phyloP scores from a whole-genome alignment of 92 coral and sea anemone genomes.

The Epizoanthus illoricatus region DNA sequence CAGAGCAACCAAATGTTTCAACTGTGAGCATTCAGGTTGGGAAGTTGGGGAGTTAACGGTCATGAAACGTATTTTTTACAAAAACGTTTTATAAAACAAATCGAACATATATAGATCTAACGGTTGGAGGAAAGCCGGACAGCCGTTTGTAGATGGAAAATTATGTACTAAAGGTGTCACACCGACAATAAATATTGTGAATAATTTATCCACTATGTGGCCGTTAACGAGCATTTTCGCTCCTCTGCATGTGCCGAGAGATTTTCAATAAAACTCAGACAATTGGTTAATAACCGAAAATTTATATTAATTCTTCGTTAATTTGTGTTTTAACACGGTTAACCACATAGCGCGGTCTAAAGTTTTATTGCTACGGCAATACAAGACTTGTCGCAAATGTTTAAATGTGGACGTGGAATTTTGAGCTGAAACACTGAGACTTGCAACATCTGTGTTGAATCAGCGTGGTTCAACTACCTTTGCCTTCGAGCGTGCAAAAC shows the following conservation, averaged over 20 bases:
- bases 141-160: background rate
- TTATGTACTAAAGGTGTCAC: background rate
- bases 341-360: conserved; percentile 21
- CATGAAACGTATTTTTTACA: too few species aligned
- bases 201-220: conserved; percentile 14
- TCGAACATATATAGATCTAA: background rate
- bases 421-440: background rate
- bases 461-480: background rate
- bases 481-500: background rate
- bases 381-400: conserved; percentile 1
- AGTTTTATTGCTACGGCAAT: conserved; percentile 24
- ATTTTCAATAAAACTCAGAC: conserved; percentile 16
- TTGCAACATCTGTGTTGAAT: background rate
- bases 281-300: conserved; percentile 36
- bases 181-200: background rate
- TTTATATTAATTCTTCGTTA: conserved; percentile 33
- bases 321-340: conserved; percentile 30
- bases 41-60: too few species aligned
- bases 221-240: conserved; percentile 35
- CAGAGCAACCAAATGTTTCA: background rate
- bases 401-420: background rate
- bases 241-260: conserved; percentile 34
- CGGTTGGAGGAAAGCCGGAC: background rate
- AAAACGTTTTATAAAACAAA: background rate
- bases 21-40: background rate